A percentile compares a stretch with the other conserved stretches of the same genome.
phyloP scores from a whole-genome alignment of 2,113 vertebrate genomes.

The Ranitomeya imitator region DNA sequence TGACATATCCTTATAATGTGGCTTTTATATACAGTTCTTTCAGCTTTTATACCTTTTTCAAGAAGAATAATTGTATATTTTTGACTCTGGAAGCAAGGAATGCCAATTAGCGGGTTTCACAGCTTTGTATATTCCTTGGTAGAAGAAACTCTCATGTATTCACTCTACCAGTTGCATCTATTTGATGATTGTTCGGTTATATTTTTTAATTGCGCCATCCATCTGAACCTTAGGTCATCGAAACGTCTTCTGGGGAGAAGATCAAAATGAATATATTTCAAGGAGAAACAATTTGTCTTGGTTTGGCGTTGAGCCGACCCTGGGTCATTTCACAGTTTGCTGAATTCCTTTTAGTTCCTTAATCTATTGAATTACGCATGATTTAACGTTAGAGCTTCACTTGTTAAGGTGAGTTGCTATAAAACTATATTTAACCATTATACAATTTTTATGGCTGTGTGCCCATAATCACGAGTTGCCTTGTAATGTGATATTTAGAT shows the following conservation, averaged over 20 bases:
- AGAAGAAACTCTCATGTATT: not conserved
- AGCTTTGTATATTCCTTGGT: not conserved
- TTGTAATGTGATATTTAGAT: not conserved
- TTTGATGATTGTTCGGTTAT: constrained; percentile 39
- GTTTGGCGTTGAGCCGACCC: constrained; percentile 25
- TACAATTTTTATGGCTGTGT: not conserved
- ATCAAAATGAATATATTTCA: constrained; percentile 45
- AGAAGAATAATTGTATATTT: not conserved
- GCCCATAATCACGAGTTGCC: not conserved
- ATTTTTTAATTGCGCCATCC: constrained; percentile 40
- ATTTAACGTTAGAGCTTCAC: not conserved
- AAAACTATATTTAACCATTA: not conserved
- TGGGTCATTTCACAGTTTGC: constrained; percentile 40
- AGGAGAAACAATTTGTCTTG: constrained; percentile 38
- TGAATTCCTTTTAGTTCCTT: constrained; percentile 16
- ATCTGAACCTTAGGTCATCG: constrained; percentile 30
- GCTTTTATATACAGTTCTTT: not conserved
- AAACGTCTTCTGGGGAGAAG: constrained; percentile 35
- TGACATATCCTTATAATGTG: not conserved
- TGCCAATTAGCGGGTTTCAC: not conserved
- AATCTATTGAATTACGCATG: constrained; percentile 13
- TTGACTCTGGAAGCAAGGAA: not conserved
- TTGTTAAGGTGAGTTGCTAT: not conserved
- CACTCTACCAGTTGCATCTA: not conserved
- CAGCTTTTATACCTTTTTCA: not conserved